Percentiles rank a stretch among this genome's conserved stretches.
Evolutionary conservation across 1,140 invertebrate species (phyloP).

Genomic region (Limonius californicus): DNA sequence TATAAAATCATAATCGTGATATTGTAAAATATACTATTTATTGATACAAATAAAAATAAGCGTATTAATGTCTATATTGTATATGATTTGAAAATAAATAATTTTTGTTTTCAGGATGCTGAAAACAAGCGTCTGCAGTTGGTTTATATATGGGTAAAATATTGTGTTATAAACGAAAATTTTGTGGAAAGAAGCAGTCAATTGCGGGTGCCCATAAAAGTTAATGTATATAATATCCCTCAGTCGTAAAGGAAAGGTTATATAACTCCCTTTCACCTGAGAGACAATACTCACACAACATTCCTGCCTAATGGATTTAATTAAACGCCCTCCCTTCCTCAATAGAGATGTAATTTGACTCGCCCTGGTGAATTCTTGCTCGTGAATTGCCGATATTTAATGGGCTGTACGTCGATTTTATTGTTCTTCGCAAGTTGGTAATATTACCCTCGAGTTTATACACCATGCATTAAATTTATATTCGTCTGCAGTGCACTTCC

Average conservation of each 20-base stretch:
- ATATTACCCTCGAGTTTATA: neutral
- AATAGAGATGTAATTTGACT: conserved; percentile 21
- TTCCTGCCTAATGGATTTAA: conserved; percentile 22
- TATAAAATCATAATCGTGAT: too few species aligned
- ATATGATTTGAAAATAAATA: too few species aligned
- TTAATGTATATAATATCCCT: conserved; percentile 8
- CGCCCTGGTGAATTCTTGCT: conserved; percentile 4
- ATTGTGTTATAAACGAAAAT: conserved; percentile 7
- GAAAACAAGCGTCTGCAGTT: too few species aligned
- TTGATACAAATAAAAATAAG: too few species aligned
- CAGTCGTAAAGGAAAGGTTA: conserved; percentile 8
- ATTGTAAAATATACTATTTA: too few species aligned
- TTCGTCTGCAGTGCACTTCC: conserved; percentile 6
- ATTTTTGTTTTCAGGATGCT: too few species aligned
- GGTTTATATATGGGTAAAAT: too few species aligned
- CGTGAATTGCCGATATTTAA: conserved; percentile 2
- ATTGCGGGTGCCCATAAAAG: neutral
- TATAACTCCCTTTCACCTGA: conserved; percentile 17
- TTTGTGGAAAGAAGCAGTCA: neutral
- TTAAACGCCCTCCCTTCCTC: conserved; percentile 18
- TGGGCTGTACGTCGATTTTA: conserved; percentile 1
- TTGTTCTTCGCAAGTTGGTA: neutral
- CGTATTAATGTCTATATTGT: too few species aligned
- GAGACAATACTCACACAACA: conserved; percentile 23
- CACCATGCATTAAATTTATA: conserved; percentile 5